Evolutionary conservation across 2,888 invertebrate species (phyloP).

Genomic region (Eilema depressum): DNA sequence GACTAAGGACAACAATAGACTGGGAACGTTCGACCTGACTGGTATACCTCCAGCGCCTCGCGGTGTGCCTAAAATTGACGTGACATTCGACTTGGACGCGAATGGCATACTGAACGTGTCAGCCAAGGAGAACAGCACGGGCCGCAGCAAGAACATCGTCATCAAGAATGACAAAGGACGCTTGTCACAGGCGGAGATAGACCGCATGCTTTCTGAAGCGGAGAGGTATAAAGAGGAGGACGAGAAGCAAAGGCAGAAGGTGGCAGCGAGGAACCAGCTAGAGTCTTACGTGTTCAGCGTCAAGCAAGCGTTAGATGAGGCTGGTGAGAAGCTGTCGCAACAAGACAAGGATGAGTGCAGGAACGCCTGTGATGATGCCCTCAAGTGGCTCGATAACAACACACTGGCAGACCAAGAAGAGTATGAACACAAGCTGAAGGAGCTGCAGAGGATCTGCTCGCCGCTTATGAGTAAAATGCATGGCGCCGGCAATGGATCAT

Average conservation of each 20-base stretch:
- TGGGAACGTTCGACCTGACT: conserved; percentile 17
- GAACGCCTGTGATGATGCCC: conserved; percentile 86
- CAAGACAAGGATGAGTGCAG: conserved; percentile 87
- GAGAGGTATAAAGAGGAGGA: conserved; percentile 21
- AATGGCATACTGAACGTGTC: conserved; percentile 20
- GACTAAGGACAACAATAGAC: conserved; percentile 16
- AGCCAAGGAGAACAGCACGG: conserved; percentile 19
- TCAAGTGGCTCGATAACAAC: conserved; percentile 91
- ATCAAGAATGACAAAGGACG: conserved; percentile 19
- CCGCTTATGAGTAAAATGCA: conserved; percentile 88
- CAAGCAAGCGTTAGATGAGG: conserved; percentile 89
- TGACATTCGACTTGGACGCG: conserved; percentile 19
- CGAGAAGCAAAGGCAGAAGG: conserved; percentile 15
- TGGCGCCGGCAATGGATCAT: conserved; percentile 74
- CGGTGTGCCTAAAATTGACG: conserved; percentile 15
- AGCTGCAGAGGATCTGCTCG: conserved; percentile 86
- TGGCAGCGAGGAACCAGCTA: conserved; percentile 16
- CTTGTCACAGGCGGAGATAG: conserved; percentile 18
- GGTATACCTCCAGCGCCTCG: conserved; percentile 18
- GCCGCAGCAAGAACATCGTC: conserved; percentile 19
- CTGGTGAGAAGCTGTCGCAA: conserved; percentile 87
- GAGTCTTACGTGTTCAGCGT: conserved; percentile 18
- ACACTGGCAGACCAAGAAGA: conserved; percentile 89
- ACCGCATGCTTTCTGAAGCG: conserved; percentile 17
- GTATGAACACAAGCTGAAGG: conserved; percentile 88